Percentiles rank a stretch among this genome's conserved stretches.
Evolutionary conservation across 2,113 vertebrate species (phyloP).

Genomic region (Siphamia tubifer): DNA sequence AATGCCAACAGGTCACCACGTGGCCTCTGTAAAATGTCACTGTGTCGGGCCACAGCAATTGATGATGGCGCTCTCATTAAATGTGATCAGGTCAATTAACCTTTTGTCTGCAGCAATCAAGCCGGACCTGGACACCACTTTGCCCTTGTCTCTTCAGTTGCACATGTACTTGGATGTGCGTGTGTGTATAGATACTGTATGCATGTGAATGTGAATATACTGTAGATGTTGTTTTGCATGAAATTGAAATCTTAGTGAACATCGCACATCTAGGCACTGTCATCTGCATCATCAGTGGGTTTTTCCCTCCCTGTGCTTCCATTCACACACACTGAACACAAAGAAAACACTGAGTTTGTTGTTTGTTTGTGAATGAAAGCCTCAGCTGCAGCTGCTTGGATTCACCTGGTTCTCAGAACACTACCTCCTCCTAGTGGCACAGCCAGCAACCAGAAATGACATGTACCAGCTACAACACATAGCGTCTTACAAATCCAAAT

Average conservation of each 20-base stretch:
- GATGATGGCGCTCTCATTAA: constrained; percentile 62
- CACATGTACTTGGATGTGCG: neutral
- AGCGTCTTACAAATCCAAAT: too few species aligned
- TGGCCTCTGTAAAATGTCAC: constrained; percentile 65
- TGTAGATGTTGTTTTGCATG: too few species aligned
- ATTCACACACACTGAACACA: neutral
- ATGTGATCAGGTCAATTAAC: constrained; percentile 72
- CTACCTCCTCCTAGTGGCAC: constrained; percentile 32
- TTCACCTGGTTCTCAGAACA: neutral
- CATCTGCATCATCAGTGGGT: too few species aligned
- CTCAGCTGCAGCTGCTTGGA: neutral
- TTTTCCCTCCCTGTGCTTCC: too few species aligned
- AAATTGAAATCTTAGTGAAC: too few species aligned
- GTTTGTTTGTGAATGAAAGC: constrained; percentile 4
- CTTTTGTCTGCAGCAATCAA: constrained; percentile 50
- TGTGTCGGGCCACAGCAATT: constrained; percentile 45
- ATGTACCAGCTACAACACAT: too few species aligned
- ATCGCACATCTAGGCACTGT: too few species aligned
- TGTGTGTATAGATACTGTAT: neutral
- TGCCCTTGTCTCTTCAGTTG: neutral
- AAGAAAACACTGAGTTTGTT: neutral
- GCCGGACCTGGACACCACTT: constrained; percentile 1
- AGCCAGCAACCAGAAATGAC: neutral
- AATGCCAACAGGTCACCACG: constrained; percentile 63
- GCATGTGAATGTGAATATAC: neutral